Evolutionary conservation across 2,888 invertebrate genomes (phyloP).

Genomic region (Heliconius charithonia): DNA sequence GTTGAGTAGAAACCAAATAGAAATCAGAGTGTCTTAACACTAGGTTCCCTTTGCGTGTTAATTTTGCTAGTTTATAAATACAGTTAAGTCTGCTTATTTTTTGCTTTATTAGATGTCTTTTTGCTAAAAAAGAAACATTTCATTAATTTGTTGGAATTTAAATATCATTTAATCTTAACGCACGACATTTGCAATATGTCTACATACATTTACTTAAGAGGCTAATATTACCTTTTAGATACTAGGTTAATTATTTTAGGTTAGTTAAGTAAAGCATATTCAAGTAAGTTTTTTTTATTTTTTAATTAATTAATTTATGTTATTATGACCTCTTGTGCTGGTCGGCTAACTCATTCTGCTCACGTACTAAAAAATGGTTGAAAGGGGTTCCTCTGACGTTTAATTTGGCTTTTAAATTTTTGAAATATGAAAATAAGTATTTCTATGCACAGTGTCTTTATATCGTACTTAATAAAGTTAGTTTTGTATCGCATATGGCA

Average conservation of each 20-base stretch:
- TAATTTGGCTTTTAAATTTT: constrained; percentile 15
- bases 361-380: constrained; percentile 9
- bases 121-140: neutral
- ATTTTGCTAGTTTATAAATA: no score
- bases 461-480: neutral
- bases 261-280: constrained; percentile 7
- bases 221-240: constrained; percentile 11
- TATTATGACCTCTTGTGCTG: neutral
- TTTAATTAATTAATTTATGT: neutral
- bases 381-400: constrained; percentile 5
- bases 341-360: constrained; percentile 5
- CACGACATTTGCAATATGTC: neutral
- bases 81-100: no score
- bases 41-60: no score
- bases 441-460: neutral
- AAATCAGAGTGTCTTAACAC: no score
- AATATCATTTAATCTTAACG: neutral
- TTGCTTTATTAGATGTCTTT: no score
- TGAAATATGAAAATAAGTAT: neutral
- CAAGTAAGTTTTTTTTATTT: neutral
- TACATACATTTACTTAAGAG: neutral
- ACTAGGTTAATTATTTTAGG: neutral
- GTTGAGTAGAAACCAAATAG: no score
- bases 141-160: neutral
- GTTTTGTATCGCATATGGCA: neutral